Percentiles rank a stretch among this genome's conserved stretches.
These are phyloP conservation scores for Stenchaetothrips biformis DNA, from an alignment of 2,888 invertebrate genomes.

Conservation along the genomic window DNA sequence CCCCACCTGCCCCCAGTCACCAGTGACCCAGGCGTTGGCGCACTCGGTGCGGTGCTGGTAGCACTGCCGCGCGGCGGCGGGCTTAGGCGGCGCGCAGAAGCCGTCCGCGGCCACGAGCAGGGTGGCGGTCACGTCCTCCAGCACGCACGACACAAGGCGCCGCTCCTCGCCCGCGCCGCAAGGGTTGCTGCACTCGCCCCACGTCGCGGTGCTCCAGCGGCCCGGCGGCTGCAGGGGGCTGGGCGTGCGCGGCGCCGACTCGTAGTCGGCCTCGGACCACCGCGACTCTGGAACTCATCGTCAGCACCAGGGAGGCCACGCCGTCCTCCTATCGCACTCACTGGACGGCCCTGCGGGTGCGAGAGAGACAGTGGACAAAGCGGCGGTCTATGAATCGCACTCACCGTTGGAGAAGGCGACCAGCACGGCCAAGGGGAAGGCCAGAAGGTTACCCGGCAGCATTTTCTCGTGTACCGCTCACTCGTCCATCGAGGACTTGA, in stretches of 20 bases:
- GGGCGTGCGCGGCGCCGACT: neutral
- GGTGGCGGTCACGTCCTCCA: neutral
- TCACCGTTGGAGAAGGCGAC: conserved; percentile 1
- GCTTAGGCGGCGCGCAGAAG: conserved; percentile 9
- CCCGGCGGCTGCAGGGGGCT: neutral
- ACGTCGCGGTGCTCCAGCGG: conserved; percentile 3
- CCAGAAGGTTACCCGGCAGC: neutral
- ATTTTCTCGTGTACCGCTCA: neutral
- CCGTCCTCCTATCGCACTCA: neutral
- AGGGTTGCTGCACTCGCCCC: conserved; percentile 7
- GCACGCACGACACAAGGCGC: conserved; percentile 1
- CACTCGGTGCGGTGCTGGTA: conserved; percentile 9
- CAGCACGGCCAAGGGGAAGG: neutral
- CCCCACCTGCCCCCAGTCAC: conserved; percentile 9
- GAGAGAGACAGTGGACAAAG: neutral
- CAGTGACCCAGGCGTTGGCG: conserved; percentile 11
- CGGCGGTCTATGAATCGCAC: neutral
- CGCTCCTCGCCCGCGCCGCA: conserved; percentile 16
- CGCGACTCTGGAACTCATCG: neutral
- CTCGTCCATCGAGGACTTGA: too few species aligned
- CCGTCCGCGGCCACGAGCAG: neutral
- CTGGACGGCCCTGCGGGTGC: neutral
- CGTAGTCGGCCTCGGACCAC: neutral
- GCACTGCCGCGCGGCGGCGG: neutral
- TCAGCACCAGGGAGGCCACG: neutral